A percentile compares a stretch with the other conserved stretches of the same genome.
Conservation (phyloP, 2,888 invertebrate genomes). For the Tetanocera ferruginea region DNA sequence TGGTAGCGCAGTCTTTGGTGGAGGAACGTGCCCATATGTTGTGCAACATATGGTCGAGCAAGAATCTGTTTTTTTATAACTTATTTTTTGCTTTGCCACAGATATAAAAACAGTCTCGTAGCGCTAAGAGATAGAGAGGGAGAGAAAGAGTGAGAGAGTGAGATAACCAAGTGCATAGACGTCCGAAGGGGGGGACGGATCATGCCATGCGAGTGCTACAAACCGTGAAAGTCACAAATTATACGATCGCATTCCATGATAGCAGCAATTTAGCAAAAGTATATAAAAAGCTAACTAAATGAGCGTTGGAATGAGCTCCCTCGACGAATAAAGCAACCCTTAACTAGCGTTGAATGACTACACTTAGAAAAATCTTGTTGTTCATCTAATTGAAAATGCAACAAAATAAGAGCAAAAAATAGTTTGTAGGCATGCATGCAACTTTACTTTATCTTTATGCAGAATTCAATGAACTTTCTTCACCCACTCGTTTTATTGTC, state of each 20-base stretch:
- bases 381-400: too few relatives aligned
- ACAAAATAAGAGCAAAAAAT: not conserved
- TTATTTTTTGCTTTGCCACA: not conserved
- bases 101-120: not conserved
- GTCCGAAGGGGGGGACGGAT: not conserved
- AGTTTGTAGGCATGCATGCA: slow-evolving; percentile 13
- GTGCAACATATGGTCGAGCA: slow-evolving; percentile 24
- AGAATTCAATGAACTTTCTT: too few relatives aligned
- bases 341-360: too few relatives aligned
- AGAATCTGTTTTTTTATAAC: slow-evolving; percentile 12
- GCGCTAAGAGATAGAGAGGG: not conserved
- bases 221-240: slow-evolving; percentile 69
- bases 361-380: too few relatives aligned
- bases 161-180: not conserved
- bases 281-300: slow-evolving; percentile 33
- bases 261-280: slow-evolving; percentile 62
- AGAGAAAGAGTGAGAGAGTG: slow-evolving; percentile 1
- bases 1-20: not conserved
- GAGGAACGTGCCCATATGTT: slow-evolving; percentile 22
- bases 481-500: too few relatives aligned
- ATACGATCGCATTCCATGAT: slow-evolving; percentile 67
- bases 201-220: slow-evolving; percentile 47
- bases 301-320: not conserved
- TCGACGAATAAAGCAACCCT: not conserved
- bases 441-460: not conserved